These are phyloP conservation scores for Brachylomia viminalis DNA, from an alignment of 2,888 invertebrate species.

Conservation along the genomic window DNA sequence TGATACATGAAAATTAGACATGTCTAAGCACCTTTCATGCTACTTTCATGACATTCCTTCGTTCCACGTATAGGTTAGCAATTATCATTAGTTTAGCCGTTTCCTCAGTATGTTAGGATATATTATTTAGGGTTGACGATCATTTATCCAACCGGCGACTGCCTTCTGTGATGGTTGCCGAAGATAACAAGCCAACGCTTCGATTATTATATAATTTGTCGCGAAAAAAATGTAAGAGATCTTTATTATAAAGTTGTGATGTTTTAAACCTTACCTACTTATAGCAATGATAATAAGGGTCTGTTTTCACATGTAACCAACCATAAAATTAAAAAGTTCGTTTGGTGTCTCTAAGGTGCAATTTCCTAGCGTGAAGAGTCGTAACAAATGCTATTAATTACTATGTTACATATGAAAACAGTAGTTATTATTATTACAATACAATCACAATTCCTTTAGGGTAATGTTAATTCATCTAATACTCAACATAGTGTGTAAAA, in stretches of 20 bases:
- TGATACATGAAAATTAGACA: neutral
- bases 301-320: neutral
- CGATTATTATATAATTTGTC: neutral
- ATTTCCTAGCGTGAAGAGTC: conserved; percentile 29
- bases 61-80: neutral
- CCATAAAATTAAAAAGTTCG: conserved; percentile 5
- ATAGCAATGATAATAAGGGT: neutral
- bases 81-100: neutral
- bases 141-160: neutral
- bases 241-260: conserved; percentile 12
- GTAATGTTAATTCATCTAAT: conserved; percentile 25
- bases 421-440: conserved; percentile 30
- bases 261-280: conserved; percentile 9
- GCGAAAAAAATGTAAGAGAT: neutral
- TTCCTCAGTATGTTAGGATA: neutral
- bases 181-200: neutral
- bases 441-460: conserved; percentile 37
- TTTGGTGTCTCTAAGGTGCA: neutral
- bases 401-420: conserved; percentile 29
- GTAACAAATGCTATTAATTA: conserved; percentile 44
- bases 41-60: neutral
- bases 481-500: conserved; percentile 35
- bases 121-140: neutral
- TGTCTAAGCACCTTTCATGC: neutral
- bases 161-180: neutral